Evolutionary conservation across 2,888 invertebrate species (phyloP).

Genomic region (Drosophila gaucha): DNA sequence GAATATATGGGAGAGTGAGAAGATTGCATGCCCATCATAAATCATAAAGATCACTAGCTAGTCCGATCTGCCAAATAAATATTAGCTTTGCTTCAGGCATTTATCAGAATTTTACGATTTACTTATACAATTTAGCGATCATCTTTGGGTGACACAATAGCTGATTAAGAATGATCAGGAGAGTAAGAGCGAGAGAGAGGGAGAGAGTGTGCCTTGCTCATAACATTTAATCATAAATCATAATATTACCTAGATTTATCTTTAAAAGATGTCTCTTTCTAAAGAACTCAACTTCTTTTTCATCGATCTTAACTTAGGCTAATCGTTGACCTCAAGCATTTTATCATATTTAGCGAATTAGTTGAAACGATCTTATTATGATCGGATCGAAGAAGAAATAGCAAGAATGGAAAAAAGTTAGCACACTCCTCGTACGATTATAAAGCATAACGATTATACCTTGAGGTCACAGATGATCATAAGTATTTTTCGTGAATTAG

Average conservation of each 20-base stretch:
- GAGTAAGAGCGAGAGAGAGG: neutral
- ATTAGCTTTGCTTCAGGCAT: neutral
- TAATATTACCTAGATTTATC: neutral
- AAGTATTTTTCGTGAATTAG: neutral
- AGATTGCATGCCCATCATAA: neutral
- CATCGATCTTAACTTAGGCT: constrained; percentile 1
- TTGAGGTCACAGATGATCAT: neutral
- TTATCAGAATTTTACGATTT: constrained; percentile 1
- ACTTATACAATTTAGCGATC: neutral
- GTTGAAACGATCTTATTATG: neutral
- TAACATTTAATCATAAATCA: too few species aligned
- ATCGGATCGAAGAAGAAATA: constrained; percentile 10
- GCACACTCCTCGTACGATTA: neutral
- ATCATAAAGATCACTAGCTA: constrained; percentile 1
- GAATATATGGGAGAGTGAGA: constrained; percentile 2
- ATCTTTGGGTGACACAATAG: constrained; percentile 1
- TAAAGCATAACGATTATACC: neutral
- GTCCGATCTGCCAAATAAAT: neutral
- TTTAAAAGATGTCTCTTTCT: neutral
- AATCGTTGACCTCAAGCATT: neutral
- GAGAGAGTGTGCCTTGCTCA: too few species aligned
- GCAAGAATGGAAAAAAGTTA: neutral
- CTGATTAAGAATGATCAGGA: neutral
- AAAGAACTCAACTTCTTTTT: neutral
- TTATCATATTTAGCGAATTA: neutral